Percentiles rank a stretch among this genome's conserved stretches.
Conservation (phyloP, 2,797 vertebrate species). For the Neosalanx taihuensis region DNA sequence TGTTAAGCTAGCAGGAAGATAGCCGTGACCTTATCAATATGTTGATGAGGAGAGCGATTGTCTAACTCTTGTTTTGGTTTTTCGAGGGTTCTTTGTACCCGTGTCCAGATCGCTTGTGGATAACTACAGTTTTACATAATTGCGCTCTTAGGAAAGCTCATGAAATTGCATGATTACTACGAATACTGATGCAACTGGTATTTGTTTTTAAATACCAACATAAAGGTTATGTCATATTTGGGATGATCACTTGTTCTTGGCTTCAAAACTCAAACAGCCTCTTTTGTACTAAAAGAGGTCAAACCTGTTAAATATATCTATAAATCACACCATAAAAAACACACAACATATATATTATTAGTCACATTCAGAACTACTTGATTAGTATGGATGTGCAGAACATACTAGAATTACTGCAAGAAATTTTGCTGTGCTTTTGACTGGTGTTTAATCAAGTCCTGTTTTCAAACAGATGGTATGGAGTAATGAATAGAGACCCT, state of each 20-base stretch:
- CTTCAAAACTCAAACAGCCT: background rate
- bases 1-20: constrained; percentile 19
- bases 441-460: constrained; percentile 69
- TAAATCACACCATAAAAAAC: too few species aligned
- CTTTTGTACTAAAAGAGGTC: too few species aligned
- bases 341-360: constrained; percentile 40
- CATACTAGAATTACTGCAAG: constrained; percentile 41
- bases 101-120: constrained; percentile 62
- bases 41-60: constrained; percentile 43
- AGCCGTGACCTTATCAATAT: constrained; percentile 62
- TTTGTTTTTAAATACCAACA: background rate
- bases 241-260: background rate
- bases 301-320: too few species aligned
- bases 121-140: constrained; percentile 63
- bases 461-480: constrained; percentile 82
- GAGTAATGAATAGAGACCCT: constrained; percentile 80
- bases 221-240: background rate
- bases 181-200: constrained; percentile 41
- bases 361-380: constrained; percentile 48
- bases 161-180: constrained; percentile 42
- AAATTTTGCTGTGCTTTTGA: constrained; percentile 61
- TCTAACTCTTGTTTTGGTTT: constrained; percentile 56
- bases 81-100: constrained; percentile 40
- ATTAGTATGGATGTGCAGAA: constrained; percentile 44
- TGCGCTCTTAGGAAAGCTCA: constrained; percentile 56